A percentile compares a stretch with the other conserved stretches of the same genome.
These are phyloP conservation scores for Apodemus sylvaticus DNA, from an alignment of 2,113 vertebrate species.

Conservation along the genomic window DNA sequence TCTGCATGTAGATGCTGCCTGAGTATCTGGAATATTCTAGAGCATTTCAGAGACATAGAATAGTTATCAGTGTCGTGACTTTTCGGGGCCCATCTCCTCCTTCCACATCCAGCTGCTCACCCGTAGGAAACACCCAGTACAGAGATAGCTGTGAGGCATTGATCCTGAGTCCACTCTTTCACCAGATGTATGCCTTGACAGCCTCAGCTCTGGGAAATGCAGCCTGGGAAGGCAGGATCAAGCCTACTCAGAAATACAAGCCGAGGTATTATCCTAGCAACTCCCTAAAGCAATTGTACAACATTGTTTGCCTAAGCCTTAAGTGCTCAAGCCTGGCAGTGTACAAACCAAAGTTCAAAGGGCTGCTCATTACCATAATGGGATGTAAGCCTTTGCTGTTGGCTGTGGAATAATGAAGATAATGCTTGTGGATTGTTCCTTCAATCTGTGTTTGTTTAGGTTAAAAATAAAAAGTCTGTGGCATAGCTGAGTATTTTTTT, in stretches of 20 bases:
- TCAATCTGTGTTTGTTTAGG: conserved; percentile 68
- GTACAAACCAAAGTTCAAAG: conserved; percentile 74
- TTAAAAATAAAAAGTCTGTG: conserved; percentile 54
- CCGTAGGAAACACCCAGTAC: not conserved
- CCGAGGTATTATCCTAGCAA: conserved; percentile 66
- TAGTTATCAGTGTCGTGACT: not conserved
- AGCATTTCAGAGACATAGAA: not conserved
- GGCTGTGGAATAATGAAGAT: conserved; percentile 68
- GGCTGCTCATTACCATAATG: conserved; percentile 71
- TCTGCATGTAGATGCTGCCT: not conserved
- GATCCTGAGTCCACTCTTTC: not conserved
- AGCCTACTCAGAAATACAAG: conserved; percentile 74
- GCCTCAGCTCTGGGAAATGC: conserved; percentile 64
- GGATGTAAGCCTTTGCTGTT: conserved; percentile 68
- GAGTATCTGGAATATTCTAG: not conserved
- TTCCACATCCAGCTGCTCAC: not conserved
- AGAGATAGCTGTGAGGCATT: not conserved
- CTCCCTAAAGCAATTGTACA: conserved; percentile 73
- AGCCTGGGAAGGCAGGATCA: conserved; percentile 67
- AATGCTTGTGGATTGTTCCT: conserved; percentile 60
- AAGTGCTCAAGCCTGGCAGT: conserved; percentile 47
- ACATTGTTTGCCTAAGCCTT: conserved; percentile 72
- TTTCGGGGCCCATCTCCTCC: not conserved
- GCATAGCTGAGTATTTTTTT: not conserved
- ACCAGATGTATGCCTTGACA: conserved; percentile 42